Evolutionary conservation across 2,888 invertebrate genomes (phyloP), one percentile per base, ranked within the genome.

Genomic region (Melipona bicolor): DNA sequence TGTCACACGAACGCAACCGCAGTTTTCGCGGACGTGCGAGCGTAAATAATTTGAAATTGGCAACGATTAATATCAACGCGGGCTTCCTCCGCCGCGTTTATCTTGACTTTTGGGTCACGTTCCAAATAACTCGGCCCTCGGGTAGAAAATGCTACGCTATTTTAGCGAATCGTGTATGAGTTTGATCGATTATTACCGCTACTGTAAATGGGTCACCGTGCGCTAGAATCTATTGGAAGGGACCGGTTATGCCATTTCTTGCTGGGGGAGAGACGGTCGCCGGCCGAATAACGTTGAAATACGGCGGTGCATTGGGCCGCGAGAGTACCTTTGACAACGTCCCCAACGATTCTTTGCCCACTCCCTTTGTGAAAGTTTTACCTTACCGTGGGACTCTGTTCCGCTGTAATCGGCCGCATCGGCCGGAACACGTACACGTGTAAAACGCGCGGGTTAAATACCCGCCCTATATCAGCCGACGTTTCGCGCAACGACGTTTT

Each of bases 231-330:
- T 93, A 67, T 84, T 94, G 65, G 90, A 90, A 84, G 94, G 92
- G 87, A 92, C 91, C 64, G 93, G 94, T 85, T 94, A 93, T 87
- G 92, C 91, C 27, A 89, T 87, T 80, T 94, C 93, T 94, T 93
- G 92, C 82, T 90, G 92, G 79, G 91, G 91, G 86, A 92, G 93
- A 43, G 43, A 43, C 43, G 92, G 91, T 61, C 92, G 93, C 77
- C 93, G 92, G 77, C 93, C 93, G 62, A 94, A 93, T 86, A 94
- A 93, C 83, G 92, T 93, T 67, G 92, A 91, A 24, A 92, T 92
- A 93, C 52, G 93, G 91, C 27, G 92, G 89, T 59, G 85, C 93
- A 69, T 74, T 91, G 73, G 92, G 89, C 68, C 91, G 91, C 27
- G 59, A 74, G 68, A 52, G 93, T 62, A 91, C 90, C 72, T 87